These are phyloP conservation scores for Sesamia inferens DNA, from an alignment of 2,888 invertebrate species.

Conservation along the genomic window DNA sequence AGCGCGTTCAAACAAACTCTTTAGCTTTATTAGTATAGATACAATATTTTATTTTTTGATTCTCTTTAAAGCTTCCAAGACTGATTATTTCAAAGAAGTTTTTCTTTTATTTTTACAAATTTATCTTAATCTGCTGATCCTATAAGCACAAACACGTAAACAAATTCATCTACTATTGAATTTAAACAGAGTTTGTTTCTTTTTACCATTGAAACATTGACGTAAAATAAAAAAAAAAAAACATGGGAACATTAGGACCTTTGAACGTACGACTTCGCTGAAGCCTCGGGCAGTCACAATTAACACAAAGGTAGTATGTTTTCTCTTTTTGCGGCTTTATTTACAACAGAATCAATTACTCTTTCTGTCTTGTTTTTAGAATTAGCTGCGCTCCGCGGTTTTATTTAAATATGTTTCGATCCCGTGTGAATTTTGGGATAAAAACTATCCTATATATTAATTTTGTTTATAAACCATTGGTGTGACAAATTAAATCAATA, in stretches of 20 bases:
- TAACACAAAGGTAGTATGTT: conserved; percentile 13
- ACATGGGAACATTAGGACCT: neutral
- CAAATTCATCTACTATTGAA: neutral
- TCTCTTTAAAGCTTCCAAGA: too few species aligned
- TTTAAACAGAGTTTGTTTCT: neutral
- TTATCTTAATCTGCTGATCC: too few species aligned
- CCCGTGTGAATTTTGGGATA: too few species aligned
- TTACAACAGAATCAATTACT: neutral
- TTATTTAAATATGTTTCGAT: too few species aligned
- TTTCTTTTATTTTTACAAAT: neutral
- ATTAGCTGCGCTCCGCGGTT: neutral
- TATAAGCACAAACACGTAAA: neutral
- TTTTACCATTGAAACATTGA: neutral
- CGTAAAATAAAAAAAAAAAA: conserved; percentile 4
- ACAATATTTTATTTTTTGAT: neutral
- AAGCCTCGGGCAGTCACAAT: conserved; percentile 15
- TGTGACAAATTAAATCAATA: too few species aligned
- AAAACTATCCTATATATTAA: too few species aligned
- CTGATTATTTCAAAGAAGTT: neutral
- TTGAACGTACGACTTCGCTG: neutral
- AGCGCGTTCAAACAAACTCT: too few species aligned
- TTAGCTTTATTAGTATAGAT: too few species aligned
- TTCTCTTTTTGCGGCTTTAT: neutral
- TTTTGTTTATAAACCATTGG: too few species aligned
- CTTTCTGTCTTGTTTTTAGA: neutral